phyloP scores from a whole-genome alignment of 1,140 invertebrate species.

The Lasaia peninsularis region DNA sequence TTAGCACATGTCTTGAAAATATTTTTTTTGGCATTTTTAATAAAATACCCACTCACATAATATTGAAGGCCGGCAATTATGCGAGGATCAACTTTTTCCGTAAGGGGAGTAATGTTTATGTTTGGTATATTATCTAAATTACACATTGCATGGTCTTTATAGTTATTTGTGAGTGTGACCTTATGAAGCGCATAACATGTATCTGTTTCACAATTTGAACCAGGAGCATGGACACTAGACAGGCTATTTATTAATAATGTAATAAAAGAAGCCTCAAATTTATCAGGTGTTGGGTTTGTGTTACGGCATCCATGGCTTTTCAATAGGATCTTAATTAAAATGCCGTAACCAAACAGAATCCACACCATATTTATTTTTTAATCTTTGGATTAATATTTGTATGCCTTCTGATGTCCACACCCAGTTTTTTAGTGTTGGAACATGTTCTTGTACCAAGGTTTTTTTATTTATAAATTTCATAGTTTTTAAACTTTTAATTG shows the following conservation, averaged over 20 bases:
- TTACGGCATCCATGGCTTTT: conserved; percentile 26
- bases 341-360: conserved; percentile 31
- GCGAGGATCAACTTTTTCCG: too few species aligned
- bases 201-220: conserved; percentile 32
- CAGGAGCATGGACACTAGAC: conserved; percentile 24
- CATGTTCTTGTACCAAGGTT: conserved; percentile 20
- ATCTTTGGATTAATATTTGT: conserved; percentile 27
- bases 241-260: conserved; percentile 25
- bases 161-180: conserved; percentile 4
- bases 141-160: too few species aligned
- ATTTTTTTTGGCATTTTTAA: conserved; percentile 22
- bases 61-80: too few species aligned
- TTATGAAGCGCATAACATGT: neutral
- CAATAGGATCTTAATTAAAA: conserved; percentile 31
- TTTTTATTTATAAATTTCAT: conserved; percentile 35
- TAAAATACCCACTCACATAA: conserved; percentile 29
- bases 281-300: neutral
- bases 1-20: conserved; percentile 24
- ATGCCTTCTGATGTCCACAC: conserved; percentile 40
- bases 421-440: conserved; percentile 42
- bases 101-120: too few species aligned
- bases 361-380: conserved; percentile 18
- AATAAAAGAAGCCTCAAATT: conserved; percentile 1
- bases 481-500: conserved; percentile 26
- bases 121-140: too few species aligned